phyloP scores from a whole-genome alignment of 2,113 vertebrate genomes.

The Poeciliopsis retropinna region DNA sequence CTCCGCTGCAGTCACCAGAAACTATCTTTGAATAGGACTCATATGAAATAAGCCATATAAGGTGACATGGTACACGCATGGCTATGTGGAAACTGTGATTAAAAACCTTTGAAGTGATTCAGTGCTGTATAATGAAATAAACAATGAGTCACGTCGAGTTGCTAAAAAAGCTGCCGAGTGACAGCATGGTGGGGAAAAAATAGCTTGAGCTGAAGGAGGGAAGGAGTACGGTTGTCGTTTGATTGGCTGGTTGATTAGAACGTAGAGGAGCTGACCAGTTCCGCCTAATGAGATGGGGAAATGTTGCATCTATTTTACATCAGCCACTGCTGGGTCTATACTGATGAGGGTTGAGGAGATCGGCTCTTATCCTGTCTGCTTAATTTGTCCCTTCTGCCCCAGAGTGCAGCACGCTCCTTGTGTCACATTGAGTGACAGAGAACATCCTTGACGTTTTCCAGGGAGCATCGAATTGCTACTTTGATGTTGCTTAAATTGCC shows the following conservation, averaged over 20 bases:
- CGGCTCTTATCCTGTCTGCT: slow-evolving; percentile 46
- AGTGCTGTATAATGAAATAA: slow-evolving; percentile 42
- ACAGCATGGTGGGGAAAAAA: slow-evolving; percentile 24
- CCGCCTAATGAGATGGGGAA: slow-evolving; percentile 57
- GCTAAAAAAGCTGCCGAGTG: slow-evolving; percentile 26
- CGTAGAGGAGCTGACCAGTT: slow-evolving; percentile 15
- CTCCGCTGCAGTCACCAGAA: neutral
- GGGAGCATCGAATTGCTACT: slow-evolving; percentile 60
- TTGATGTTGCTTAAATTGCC: slow-evolving; percentile 37
- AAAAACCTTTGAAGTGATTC: slow-evolving; percentile 37
- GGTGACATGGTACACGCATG: slow-evolving; percentile 7
- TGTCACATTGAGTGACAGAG: slow-evolving; percentile 70
- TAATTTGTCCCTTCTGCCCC: slow-evolving; percentile 58
- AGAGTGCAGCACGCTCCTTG: slow-evolving; percentile 42
- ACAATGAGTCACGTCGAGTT: slow-evolving; percentile 11
- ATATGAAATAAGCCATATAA: neutral
- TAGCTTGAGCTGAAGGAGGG: slow-evolving; percentile 6
- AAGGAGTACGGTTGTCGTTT: neutral
- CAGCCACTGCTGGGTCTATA: slow-evolving; percentile 31
- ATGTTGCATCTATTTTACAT: slow-evolving; percentile 64
- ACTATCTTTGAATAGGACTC: neutral
- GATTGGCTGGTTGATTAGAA: slow-evolving; percentile 47
- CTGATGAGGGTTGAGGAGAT: slow-evolving; percentile 43
- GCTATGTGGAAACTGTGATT: slow-evolving; percentile 29
- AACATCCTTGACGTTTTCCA: slow-evolving; percentile 74